Base-by-base conservation (phyloP, 2,888 invertebrate genomes). In the Sphaeridia pumilis region DNA sequence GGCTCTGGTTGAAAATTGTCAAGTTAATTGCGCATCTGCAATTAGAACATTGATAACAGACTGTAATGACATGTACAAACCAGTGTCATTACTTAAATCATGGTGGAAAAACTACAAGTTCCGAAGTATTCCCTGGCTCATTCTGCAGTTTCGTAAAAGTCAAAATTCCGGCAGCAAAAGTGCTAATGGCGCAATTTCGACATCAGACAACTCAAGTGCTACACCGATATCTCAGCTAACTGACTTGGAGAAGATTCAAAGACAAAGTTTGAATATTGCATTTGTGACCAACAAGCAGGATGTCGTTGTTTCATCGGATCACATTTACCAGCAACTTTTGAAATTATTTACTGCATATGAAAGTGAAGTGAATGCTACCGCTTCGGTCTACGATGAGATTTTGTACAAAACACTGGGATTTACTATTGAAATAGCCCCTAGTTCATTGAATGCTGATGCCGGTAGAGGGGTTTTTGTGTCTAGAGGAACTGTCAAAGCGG, bases 91-190 rank as follows among this genome's bases (percentile, higher is more conserved):
- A n/a, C n/a, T n/a, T n/a, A n/a, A 31, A 14, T 31, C 31, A 31
- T 31, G 31, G 31, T 68, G 68, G 68, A 52, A 65, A n/a, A 61
- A 59, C 12, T 68, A 68, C 53, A 67, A 66, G 41, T 66, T 65
- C 47, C 52, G 68, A n/a, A 67, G 67, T 53, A 66, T 67, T 3
- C 68, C 68, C 0, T 68, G 67, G 67, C 59, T 67, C 17, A 55
- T 59, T 2, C 41, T 65, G 4, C 66, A 67, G 46, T 47, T 66
- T 4, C 59, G 4, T 24, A 25, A 45, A 5, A 22, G 4, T 21
- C 21, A 35, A 7, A 12, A 47, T n/a, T 14, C 10, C 31, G 31
- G 31, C 7, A 14, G 14, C 14, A 7, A 31, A 14, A 10, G 31
- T 31, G 31, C 14, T 10, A 31, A 31, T 14, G 31, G 10, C 31